phyloP scores from a whole-genome alignment of 1,140 invertebrate genomes.

The Temnothorax curvispinosus region DNA sequence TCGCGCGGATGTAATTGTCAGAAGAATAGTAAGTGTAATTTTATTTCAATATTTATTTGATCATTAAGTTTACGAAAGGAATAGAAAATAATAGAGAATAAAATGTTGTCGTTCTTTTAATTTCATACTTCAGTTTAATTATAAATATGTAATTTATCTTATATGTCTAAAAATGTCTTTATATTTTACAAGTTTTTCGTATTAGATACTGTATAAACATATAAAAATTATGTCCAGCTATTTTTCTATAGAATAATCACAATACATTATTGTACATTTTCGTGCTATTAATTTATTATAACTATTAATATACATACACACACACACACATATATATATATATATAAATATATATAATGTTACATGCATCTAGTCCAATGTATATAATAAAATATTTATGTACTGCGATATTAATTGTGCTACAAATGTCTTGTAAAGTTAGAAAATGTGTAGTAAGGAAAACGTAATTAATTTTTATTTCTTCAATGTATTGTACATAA shows the following conservation, averaged over 20 bases:
- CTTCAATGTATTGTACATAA: background rate
- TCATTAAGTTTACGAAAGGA: background rate
- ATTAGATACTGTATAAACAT: background rate
- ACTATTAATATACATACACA: background rate
- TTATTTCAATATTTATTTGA: constrained; percentile 29
- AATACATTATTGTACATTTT: constrained; percentile 23
- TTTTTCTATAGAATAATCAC: background rate
- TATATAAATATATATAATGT: background rate
- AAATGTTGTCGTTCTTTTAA: background rate
- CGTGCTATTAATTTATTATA: constrained; percentile 65
- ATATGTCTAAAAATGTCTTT: background rate
- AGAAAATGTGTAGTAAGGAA: background rate
- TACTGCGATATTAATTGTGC: background rate
- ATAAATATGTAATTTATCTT: background rate
- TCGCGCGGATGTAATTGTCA: background rate
- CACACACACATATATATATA: no score
- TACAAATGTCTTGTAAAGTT: constrained; percentile 30
- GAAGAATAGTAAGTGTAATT: background rate
- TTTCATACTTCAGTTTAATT: background rate
- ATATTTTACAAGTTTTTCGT: background rate
- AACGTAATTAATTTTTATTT: background rate
- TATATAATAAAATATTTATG: constrained; percentile 62
- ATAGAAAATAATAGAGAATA: background rate
- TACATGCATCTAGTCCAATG: constrained; percentile 80
- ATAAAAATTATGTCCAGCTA: background rate